Conservation (phyloP, 92 coral and sea anemone species). For the Epizoanthus stellaris region DNA sequence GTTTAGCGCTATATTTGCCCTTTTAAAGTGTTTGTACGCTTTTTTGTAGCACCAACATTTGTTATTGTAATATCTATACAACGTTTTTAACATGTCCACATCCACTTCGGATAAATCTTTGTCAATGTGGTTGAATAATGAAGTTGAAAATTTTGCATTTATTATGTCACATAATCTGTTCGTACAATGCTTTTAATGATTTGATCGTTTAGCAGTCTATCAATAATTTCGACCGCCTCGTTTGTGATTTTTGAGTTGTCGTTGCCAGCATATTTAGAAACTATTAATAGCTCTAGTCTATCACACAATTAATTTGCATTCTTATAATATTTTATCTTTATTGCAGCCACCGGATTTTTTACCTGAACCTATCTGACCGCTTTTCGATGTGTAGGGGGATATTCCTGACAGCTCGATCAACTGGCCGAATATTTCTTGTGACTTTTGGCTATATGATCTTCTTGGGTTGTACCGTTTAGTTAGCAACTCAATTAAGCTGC, state of each 20-base stretch:
- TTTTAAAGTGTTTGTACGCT: slow-evolving; percentile 29
- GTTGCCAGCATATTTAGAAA: slow-evolving; percentile 27
- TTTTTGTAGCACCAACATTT: neutral
- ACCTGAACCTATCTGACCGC: neutral
- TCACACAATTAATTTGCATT: slow-evolving; percentile 32
- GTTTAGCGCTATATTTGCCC: neutral
- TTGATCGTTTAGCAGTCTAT: slow-evolving; percentile 2
- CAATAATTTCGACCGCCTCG: slow-evolving; percentile 20
- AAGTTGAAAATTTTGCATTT: neutral
- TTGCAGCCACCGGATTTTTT: slow-evolving; percentile 8
- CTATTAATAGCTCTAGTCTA: slow-evolving; percentile 3
- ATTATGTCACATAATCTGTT: too few relatives aligned
- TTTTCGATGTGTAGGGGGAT: neutral
- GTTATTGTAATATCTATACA: too few relatives aligned
- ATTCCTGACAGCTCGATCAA: neutral
- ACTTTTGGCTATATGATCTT: too few relatives aligned
- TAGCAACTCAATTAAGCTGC: too few relatives aligned
- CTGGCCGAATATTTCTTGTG: neutral
- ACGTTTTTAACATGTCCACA: too few relatives aligned
- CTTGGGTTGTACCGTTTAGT: too few relatives aligned
- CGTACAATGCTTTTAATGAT: neutral
- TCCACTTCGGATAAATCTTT: neutral
- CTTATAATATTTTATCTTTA: slow-evolving; percentile 36
- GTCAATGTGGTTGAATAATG: neutral
- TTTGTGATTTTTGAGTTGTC: neutral